Evolutionary conservation across 2,797 vertebrate species (phyloP).

Genomic region (Acrossocheilus wenchowensis): DNA sequence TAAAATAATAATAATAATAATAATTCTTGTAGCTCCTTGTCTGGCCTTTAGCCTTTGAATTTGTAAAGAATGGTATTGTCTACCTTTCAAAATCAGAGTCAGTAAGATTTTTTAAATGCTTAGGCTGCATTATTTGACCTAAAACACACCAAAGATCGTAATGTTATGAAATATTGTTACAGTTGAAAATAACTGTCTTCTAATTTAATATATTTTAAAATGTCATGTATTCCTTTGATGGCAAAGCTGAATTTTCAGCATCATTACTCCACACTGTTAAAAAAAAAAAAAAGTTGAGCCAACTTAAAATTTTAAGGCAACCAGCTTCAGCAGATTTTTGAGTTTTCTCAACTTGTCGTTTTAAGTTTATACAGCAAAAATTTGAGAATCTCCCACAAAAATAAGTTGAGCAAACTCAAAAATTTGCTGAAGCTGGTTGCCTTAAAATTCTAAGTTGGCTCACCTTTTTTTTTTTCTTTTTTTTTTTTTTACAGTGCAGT

Average conservation of each 20-base stretch:
- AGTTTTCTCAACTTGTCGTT: too few species aligned
- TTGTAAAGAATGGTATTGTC: not conserved
- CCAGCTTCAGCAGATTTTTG: too few species aligned
- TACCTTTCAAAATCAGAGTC: not conserved
- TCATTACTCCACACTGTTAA: not conserved
- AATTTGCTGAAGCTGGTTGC: too few species aligned
- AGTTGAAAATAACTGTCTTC: not conserved
- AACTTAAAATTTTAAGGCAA: too few species aligned
- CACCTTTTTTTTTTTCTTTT: too few species aligned
- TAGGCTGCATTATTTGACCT: not conserved
- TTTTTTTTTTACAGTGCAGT: not conserved
- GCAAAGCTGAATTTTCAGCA: not conserved
- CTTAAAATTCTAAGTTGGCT: too few species aligned
- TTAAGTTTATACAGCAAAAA: too few species aligned
- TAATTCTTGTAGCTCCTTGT: not conserved
- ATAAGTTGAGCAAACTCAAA: too few species aligned
- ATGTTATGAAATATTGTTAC: not conserved
- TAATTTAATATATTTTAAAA: not conserved
- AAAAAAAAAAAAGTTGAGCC: too few species aligned
- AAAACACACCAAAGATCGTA: too few species aligned
- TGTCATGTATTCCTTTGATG: not conserved
- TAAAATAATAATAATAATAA: not conserved
- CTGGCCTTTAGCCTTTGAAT: not conserved
- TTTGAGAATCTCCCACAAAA: too few species aligned
- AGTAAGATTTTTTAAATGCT: not conserved